A percentile compares a stretch with the other conserved stretches of the same genome.
Conservation (phyloP, 2,888 invertebrate genomes). For the Apodemia mormo region DNA sequence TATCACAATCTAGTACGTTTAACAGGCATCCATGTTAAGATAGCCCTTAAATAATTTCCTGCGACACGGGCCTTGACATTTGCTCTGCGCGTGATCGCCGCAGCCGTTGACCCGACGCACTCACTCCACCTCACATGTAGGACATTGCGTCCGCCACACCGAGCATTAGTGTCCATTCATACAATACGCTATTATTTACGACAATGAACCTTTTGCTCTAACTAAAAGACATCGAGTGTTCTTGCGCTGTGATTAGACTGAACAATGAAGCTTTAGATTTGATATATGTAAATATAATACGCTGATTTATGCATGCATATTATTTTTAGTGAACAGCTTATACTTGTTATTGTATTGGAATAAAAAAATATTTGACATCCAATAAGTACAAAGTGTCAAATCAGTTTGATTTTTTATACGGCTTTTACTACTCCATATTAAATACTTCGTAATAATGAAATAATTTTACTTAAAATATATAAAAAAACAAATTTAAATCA, state of each 20-base stretch:
- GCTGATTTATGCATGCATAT: slow-evolving; percentile 23
- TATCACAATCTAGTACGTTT: slow-evolving; percentile 8
- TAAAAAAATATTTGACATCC: background rate
- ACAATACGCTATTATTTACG: slow-evolving; percentile 72
- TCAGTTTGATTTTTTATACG: too few relatives aligned
- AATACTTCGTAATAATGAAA: too few relatives aligned
- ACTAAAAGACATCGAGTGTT: slow-evolving; percentile 65
- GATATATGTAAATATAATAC: slow-evolving; percentile 44
- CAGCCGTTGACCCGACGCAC: slow-evolving; percentile 60
- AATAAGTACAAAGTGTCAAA: too few relatives aligned
- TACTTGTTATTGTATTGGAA: slow-evolving; percentile 12
- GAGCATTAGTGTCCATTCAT: slow-evolving; percentile 60
- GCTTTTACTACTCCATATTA: too few relatives aligned
- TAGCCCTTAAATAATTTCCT: slow-evolving; percentile 27
- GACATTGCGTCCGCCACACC: slow-evolving; percentile 47
- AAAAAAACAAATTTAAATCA: too few relatives aligned
- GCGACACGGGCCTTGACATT: slow-evolving; percentile 65
- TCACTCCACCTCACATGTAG: slow-evolving; percentile 58
- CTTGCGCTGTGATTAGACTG: slow-evolving; percentile 53
- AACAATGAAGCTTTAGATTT: slow-evolving; percentile 55
- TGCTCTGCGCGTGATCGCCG: slow-evolving; percentile 52
- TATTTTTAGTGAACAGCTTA: background rate
- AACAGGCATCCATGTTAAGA: slow-evolving; percentile 6
- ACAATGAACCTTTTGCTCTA: slow-evolving; percentile 59
- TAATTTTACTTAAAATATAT: too few relatives aligned